Evolutionary conservation across 1,140 invertebrate genomes (phyloP).

Genomic region (Sitobion miscanthi): DNA sequence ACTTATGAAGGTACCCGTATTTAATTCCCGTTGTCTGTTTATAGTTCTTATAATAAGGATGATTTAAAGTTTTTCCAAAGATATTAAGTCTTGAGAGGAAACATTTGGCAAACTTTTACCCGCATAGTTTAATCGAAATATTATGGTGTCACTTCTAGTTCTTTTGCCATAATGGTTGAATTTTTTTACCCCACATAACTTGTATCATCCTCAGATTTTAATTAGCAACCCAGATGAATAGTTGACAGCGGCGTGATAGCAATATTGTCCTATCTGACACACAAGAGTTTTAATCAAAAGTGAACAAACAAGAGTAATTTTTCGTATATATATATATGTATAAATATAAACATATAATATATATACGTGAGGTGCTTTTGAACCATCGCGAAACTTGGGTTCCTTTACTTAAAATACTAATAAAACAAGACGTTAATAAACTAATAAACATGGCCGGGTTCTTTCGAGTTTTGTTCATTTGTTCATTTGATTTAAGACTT

Average conservation of each 20-base stretch:
- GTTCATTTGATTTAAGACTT: constrained; percentile 4
- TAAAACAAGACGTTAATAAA: constrained; percentile 33
- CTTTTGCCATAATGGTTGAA: neutral
- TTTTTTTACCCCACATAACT: neutral
- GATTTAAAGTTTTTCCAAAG: constrained; percentile 34
- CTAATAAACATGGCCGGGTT: neutral
- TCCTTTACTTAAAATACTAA: constrained; percentile 27
- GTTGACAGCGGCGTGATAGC: neutral
- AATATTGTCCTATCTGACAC: neutral
- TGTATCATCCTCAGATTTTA: constrained; percentile 2
- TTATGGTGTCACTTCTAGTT: neutral
- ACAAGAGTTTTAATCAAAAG: constrained; percentile 45
- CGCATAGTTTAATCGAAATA: constrained; percentile 25
- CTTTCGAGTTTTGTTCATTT: constrained; percentile 1
- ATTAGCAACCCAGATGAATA: neutral
- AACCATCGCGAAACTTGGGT: neutral
- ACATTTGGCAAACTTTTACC: constrained; percentile 16
- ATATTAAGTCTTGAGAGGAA: neutral
- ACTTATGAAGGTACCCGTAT: neutral
- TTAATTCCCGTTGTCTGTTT: neutral
- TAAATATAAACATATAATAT: neutral
- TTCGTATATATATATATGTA: neutral
- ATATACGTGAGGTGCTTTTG: neutral
- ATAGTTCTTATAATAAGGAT: neutral
- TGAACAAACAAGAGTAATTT: constrained; percentile 32